Percentiles rank a stretch among this genome's conserved stretches.
Conservation (phyloP, 2,888 invertebrate species). For the Microctonus hyperodae region DNA sequence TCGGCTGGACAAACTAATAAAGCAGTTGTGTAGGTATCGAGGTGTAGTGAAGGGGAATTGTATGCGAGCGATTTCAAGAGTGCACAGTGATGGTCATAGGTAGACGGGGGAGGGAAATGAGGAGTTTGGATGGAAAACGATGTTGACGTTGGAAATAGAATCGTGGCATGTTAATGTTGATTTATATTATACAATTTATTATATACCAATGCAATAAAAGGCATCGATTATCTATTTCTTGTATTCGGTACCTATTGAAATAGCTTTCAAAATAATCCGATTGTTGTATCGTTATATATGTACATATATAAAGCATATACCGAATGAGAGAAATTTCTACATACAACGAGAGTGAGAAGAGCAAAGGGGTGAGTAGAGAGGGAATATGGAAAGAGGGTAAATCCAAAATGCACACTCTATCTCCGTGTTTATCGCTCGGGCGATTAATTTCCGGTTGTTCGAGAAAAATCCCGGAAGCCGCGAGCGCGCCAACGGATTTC, state of each 20-base stretch:
- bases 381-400: conserved; percentile 10
- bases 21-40: conserved; percentile 34
- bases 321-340: background rate
- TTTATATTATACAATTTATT: conserved; percentile 25
- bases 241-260: conserved; percentile 2
- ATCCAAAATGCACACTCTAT: conserved; percentile 23
- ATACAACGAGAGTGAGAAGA: background rate
- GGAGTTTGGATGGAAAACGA: conserved; percentile 17
- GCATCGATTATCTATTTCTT: conserved; percentile 13
- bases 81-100: conserved; percentile 1
- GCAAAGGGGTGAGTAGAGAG: background rate
- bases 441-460: conserved; percentile 34
- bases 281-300: background rate
- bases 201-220: conserved; percentile 12
- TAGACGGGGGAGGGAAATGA: background rate
- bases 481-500: conserved; percentile 26
- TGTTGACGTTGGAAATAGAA: conserved; percentile 30
- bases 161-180: conserved; percentile 31
- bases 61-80: background rate
- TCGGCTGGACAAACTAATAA: conserved; percentile 55
- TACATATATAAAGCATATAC: background rate
- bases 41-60: background rate
- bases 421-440: conserved; percentile 32
- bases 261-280: conserved; percentile 1
- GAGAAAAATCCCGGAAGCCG: conserved; percentile 28